Evolutionary conservation across 2,797 vertebrate species (phyloP).

Genomic region (Sebastolobus altivelis): DNA sequence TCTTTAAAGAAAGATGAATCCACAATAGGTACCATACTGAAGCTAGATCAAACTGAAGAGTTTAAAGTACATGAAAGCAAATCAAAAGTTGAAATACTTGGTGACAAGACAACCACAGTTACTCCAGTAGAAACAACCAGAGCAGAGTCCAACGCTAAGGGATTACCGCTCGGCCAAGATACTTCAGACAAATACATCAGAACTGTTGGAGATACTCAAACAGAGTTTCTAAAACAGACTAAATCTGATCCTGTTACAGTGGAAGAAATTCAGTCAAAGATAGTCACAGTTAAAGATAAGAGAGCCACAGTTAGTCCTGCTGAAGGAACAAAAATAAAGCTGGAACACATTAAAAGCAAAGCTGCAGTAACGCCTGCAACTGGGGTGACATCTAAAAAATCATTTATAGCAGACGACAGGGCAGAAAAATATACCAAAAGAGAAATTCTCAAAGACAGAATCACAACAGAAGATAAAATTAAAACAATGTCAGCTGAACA

Average conservation of each 20-base stretch:
- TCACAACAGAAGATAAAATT: not conserved
- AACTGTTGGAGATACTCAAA: not conserved
- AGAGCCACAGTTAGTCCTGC: not conserved
- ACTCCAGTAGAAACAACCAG: not conserved
- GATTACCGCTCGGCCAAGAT: not conserved
- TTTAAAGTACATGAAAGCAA: not conserved
- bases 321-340: not conserved
- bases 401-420: not conserved
- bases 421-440: not conserved
- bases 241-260: not conserved
- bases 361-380: not conserved
- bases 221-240: not conserved
- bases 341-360: conserved; percentile 1
- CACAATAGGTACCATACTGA: not conserved
- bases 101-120: not conserved
- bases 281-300: not conserved
- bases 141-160: not conserved
- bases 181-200: not conserved
- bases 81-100: conserved; percentile 1
- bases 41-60: not conserved
- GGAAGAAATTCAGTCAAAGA: conserved; percentile 16
- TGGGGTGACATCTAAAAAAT: not conserved
- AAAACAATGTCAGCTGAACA: not conserved
- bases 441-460: not conserved
- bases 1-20: not conserved